Evolutionary conservation across 2,797 vertebrate genomes (phyloP).

Genomic region (Channa striata): DNA sequence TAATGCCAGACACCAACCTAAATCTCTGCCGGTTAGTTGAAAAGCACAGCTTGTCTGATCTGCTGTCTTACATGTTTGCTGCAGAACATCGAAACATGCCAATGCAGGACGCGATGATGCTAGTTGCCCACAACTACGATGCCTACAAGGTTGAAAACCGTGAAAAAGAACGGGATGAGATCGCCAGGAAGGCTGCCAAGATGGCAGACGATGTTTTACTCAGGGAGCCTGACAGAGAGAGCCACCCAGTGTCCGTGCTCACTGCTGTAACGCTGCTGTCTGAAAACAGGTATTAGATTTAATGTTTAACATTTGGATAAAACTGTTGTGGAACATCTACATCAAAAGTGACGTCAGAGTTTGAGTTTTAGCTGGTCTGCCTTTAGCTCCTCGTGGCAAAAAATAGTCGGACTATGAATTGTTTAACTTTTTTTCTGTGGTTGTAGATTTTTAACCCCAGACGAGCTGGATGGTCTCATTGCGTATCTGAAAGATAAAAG

Average conservation of each 20-base stretch:
- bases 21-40: neutral
- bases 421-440: neutral
- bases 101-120: slow-evolving; percentile 96
- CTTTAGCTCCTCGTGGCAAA: neutral
- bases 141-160: slow-evolving; percentile 93
- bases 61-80: neutral
- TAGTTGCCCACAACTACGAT: slow-evolving; percentile 95
- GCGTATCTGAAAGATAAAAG: slow-evolving; percentile 93
- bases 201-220: slow-evolving; percentile 96
- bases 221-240: slow-evolving; percentile 90
- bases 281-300: slow-evolving; percentile 83
- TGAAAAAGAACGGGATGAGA: slow-evolving; percentile 95
- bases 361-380: neutral
- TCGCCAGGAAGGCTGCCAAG: slow-evolving; percentile 95
- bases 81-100: slow-evolving; percentile 99
- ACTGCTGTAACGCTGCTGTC: slow-evolving; percentile 91
- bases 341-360: neutral
- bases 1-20: slow-evolving; percentile 55
- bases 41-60: neutral
- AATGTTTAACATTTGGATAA: neutral
- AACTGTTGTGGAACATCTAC: neutral
- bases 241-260: slow-evolving; percentile 90
- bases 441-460: slow-evolving; percentile 90
- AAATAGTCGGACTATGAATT: neutral
- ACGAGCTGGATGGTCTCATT: slow-evolving; percentile 92